Evolutionary conservation across 2,888 invertebrate genomes (phyloP).

Genomic region (Erpobdella octoculata): DNA sequence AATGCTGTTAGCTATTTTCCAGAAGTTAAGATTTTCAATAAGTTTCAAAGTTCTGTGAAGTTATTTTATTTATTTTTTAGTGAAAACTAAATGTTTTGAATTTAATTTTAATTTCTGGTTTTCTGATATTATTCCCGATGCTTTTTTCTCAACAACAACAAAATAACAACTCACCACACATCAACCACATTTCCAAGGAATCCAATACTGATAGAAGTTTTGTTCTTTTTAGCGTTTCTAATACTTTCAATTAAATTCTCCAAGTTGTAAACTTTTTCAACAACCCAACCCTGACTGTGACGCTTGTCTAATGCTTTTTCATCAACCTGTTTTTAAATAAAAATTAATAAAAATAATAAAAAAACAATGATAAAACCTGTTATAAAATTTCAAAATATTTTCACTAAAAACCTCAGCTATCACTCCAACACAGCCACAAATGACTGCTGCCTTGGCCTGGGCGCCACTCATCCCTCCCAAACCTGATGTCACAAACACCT

Average conservation of each 20-base stretch:
- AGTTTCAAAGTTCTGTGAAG: neutral
- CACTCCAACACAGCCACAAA: constrained; percentile 60
- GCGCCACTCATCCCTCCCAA: constrained; percentile 62
- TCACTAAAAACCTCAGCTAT: constrained; percentile 59
- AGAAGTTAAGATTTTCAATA: neutral
- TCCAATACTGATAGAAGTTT: constrained; percentile 55
- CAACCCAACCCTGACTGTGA: constrained; percentile 59
- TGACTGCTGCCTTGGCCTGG: constrained; percentile 61
- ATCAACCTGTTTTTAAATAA: constrained; percentile 42
- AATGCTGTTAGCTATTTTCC: too few species aligned
- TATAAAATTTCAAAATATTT: too few species aligned
- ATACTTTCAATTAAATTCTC: constrained; percentile 53
- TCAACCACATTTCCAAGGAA: constrained; percentile 59
- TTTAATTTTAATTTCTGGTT: too few species aligned
- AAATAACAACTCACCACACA: constrained; percentile 52
- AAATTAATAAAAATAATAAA: neutral
- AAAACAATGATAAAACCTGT: neutral
- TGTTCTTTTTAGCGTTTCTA: constrained; percentile 44
- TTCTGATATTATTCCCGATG: too few species aligned
- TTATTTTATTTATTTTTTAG: neutral
- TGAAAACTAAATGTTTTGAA: neutral
- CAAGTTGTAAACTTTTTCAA: constrained; percentile 54
- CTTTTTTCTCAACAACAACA: too few species aligned
- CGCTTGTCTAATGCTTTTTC: constrained; percentile 56
- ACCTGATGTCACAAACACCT: constrained; percentile 58